phyloP scores from a whole-genome alignment of 64 coral and sea anemone genomes.

The Exaiptasia diaphana region DNA sequence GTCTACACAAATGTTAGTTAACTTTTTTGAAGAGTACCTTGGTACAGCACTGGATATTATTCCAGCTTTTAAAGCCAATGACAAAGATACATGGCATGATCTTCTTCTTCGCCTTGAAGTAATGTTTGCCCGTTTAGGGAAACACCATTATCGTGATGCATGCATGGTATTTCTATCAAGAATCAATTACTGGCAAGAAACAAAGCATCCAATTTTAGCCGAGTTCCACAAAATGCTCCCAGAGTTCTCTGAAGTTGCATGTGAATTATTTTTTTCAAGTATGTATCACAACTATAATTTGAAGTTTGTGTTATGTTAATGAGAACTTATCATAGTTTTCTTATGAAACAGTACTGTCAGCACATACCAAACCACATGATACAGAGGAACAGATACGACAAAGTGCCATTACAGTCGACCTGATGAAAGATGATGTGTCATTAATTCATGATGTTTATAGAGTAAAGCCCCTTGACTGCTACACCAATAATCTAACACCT shows the following conservation, averaged over 20 bases:
- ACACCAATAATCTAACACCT: background rate
- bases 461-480: background rate
- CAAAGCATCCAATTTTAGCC: background rate
- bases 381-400: background rate
- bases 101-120: too few relatives aligned
- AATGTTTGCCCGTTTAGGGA: background rate
- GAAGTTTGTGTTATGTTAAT: too few relatives aligned
- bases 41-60: background rate
- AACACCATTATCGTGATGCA: background rate
- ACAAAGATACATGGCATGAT: slow-evolving; percentile 7
- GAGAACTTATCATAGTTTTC: too few relatives aligned
- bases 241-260: background rate
- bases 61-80: background rate
- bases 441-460: background rate
- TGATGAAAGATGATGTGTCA: background rate
- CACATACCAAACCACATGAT: background rate
- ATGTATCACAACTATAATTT: too few relatives aligned
- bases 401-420: background rate
- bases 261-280: background rate
- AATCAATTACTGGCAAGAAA: background rate
- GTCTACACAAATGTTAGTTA: background rate
- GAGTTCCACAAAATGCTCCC: background rate
- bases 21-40: slow-evolving; percentile 19
- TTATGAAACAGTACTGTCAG: background rate
- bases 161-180: background rate